These are phyloP conservation scores for Tenebrosternarchus preto DNA, from an alignment of 2,113 vertebrate genomes.

Conservation along the genomic window DNA sequence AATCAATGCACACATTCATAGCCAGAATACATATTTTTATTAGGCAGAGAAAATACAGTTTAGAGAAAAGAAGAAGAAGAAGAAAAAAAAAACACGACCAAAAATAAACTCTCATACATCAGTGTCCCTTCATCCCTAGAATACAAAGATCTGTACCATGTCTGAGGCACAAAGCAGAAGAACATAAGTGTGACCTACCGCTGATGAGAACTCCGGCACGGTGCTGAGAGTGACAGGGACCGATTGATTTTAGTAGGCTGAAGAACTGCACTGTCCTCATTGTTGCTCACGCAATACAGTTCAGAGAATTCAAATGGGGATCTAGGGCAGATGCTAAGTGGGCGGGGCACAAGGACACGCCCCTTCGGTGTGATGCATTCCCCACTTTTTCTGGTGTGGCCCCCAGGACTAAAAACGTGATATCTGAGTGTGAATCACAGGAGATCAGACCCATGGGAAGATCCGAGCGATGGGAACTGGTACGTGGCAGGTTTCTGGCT, in stretches of 20 bases:
- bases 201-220: constrained; percentile 16
- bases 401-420: not conserved
- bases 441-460: not conserved
- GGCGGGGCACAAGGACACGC: not conserved
- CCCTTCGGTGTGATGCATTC: not conserved
- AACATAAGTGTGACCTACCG: constrained; percentile 32
- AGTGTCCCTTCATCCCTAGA: constrained; percentile 43
- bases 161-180: constrained; percentile 52
- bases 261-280: constrained; percentile 13
- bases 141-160: constrained; percentile 59
- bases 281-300: constrained; percentile 5
- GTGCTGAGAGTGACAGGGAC: constrained; percentile 7
- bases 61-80: constrained; percentile 58
- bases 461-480: not conserved
- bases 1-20: constrained; percentile 53
- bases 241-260: constrained; percentile 13
- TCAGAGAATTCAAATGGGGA: too few species aligned
- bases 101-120: constrained; percentile 71
- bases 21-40: constrained; percentile 77
- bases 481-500: not conserved
- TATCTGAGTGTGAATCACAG: constrained; percentile 10
- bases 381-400: not conserved
- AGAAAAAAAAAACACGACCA: constrained; percentile 66
- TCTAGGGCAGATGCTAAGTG: constrained; percentile 31
- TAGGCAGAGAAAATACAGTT: constrained; percentile 78